Evolutionary conservation across 2,888 invertebrate species (phyloP).

Genomic region (Nemoura dubitans): DNA sequence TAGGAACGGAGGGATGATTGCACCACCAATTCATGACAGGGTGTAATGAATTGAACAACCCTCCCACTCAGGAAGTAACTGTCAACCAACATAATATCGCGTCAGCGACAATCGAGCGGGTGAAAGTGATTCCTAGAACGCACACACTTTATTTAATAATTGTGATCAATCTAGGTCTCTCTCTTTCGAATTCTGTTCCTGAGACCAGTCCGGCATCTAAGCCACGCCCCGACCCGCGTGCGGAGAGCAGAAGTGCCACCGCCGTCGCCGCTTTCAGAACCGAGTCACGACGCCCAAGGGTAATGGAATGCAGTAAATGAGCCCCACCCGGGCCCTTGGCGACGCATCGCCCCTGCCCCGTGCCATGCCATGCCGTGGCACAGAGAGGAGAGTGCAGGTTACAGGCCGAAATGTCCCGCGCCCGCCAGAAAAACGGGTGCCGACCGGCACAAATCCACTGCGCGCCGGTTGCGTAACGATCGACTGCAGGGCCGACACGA

Average conservation of each 20-base stretch:
- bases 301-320: conserved; percentile 29
- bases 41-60: neutral
- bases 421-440: neutral
- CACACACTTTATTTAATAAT: neutral
- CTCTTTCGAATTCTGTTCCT: conserved; percentile 4
- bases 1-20: conserved; percentile 1
- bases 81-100: neutral
- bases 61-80: neutral
- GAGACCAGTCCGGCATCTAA: conserved; percentile 21
- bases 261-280: conserved; percentile 31
- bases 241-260: conserved; percentile 22
- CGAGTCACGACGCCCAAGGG: conserved; percentile 27
- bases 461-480: neutral
- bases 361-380: neutral
- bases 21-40: neutral
- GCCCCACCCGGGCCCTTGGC: conserved; percentile 40
- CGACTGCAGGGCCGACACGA: no score
- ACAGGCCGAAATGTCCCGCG: neutral
- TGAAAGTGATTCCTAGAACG: neutral
- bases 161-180: neutral
- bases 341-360: neutral
- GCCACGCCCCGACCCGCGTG: conserved; percentile 10
- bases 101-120: neutral
- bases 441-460: neutral
- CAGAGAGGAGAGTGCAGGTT: neutral